Percentiles rank a stretch among this genome's conserved stretches.
Evolutionary conservation across 37 sponge, comb jelly and placozoan genomes (phyloP).

Genomic region (Eunapius fragilis): DNA sequence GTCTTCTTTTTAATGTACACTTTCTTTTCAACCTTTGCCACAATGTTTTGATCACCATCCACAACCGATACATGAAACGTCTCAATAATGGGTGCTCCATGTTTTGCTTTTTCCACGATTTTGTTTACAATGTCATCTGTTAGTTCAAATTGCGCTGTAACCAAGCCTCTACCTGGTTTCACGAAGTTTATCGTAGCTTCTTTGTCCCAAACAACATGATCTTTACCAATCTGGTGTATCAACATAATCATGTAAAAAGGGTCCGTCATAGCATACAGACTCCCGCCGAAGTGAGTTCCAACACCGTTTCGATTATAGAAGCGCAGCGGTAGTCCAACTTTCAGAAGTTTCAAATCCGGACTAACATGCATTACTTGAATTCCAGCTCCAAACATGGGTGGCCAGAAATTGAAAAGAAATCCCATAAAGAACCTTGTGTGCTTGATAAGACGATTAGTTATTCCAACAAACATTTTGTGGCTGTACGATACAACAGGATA

Average conservation of each 20-base stretch:
- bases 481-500: too few relatives aligned
- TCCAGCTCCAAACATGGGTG: slow-evolving; percentile 37
- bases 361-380: slow-evolving; percentile 18
- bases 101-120: slow-evolving; percentile 20
- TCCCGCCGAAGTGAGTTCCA: slow-evolving; percentile 44
- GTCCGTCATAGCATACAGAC: slow-evolving; percentile 45
- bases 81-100: slow-evolving; percentile 3
- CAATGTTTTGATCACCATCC: slow-evolving; percentile 8
- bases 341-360: slow-evolving; percentile 14
- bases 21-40: slow-evolving; percentile 38
- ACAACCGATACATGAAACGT: slow-evolving; percentile 19
- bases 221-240: slow-evolving; percentile 3
- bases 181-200: slow-evolving; percentile 14
- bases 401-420: background rate
- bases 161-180: slow-evolving; percentile 9
- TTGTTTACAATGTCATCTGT: slow-evolving; percentile 7
- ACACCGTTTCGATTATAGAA: slow-evolving; percentile 22
- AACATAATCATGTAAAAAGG: slow-evolving; percentile 61
- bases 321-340: slow-evolving; percentile 10
- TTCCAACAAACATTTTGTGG: too few relatives aligned
- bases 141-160: slow-evolving; percentile 15
- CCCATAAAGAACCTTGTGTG: too few relatives aligned
- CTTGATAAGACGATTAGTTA: too few relatives aligned
- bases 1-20: slow-evolving; percentile 26
- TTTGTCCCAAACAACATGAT: slow-evolving; percentile 44